phyloP scores from a whole-genome alignment of 2,113 vertebrate genomes.

The Uropsilus gracilis region DNA sequence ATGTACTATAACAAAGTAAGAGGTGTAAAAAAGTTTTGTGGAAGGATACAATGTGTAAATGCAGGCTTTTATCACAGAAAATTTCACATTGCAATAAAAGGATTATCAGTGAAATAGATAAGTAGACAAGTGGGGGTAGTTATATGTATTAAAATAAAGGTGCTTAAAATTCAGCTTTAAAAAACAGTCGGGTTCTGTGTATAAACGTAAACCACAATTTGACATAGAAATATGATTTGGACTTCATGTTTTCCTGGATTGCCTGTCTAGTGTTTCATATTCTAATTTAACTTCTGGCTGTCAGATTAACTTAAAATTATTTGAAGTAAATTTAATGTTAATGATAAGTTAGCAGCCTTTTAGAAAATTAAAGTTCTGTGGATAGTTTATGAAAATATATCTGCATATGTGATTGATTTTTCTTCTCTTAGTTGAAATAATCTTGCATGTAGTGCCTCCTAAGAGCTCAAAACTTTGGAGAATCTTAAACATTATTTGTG shows the following conservation, averaged over 20 bases:
- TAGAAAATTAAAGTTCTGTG: background rate
- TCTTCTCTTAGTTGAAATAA: background rate
- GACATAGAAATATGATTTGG: background rate
- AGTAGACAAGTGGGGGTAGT: background rate
- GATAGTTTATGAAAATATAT: conserved; percentile 28
- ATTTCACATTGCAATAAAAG: background rate
- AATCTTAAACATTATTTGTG: conserved; percentile 34
- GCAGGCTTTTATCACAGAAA: background rate
- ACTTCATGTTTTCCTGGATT: background rate
- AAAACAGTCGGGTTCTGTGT: background rate
- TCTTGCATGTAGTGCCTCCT: background rate
- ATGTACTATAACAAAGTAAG: background rate
- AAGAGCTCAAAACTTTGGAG: conserved; percentile 1
- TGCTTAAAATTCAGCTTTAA: background rate
- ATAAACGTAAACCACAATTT: background rate
- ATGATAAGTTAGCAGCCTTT: background rate
- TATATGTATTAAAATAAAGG: background rate
- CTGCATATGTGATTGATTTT: background rate
- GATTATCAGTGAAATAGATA: background rate
- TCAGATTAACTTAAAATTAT: conserved; percentile 35
- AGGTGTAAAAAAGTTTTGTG: background rate
- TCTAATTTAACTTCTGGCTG: conserved; percentile 32
- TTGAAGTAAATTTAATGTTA: conserved; percentile 25
- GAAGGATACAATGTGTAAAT: background rate
- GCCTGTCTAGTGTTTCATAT: background rate